A percentile compares a stretch with the other conserved stretches of the same genome.
Evolutionary conservation across 2,888 invertebrate genomes (phyloP).

Genomic region (Andrena marginata): DNA sequence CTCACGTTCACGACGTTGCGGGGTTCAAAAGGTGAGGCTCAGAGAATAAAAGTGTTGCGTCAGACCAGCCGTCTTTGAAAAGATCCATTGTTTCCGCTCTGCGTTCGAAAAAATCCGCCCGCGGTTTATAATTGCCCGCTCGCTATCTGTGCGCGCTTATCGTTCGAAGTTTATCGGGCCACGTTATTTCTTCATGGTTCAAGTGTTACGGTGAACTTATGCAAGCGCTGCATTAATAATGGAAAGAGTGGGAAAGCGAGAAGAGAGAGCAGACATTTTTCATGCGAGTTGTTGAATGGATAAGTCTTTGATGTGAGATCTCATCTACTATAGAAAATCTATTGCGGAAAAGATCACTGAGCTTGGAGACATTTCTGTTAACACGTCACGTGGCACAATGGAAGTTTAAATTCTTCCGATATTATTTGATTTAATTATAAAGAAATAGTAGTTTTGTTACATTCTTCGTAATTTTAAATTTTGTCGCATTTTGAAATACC

Average conservation of each 20-base stretch:
- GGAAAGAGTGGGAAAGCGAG: background rate
- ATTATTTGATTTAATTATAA: no score
- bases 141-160: conserved; percentile 53
- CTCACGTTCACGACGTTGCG: conserved; percentile 30
- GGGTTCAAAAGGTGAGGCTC: conserved; percentile 52
- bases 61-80: conserved; percentile 35
- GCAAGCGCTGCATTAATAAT: conserved; percentile 26
- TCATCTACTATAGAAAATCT: no score
- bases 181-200: conserved; percentile 53
- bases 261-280: background rate
- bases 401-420: no score
- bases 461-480: no score
- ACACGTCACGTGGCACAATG: no score
- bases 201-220: conserved; percentile 33
- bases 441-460: no score
- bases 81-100: conserved; percentile 62
- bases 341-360: no score
- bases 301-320: no score
- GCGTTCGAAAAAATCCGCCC: conserved; percentile 41
- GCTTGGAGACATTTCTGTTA: no score
- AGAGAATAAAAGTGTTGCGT: conserved; percentile 53
- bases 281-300: no score
- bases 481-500: no score
- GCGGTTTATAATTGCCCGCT: conserved; percentile 55
- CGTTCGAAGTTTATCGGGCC: conserved; percentile 46